Conservation (phyloP, 2,888 invertebrate species). For the Eupithecia vulgata region DNA sequence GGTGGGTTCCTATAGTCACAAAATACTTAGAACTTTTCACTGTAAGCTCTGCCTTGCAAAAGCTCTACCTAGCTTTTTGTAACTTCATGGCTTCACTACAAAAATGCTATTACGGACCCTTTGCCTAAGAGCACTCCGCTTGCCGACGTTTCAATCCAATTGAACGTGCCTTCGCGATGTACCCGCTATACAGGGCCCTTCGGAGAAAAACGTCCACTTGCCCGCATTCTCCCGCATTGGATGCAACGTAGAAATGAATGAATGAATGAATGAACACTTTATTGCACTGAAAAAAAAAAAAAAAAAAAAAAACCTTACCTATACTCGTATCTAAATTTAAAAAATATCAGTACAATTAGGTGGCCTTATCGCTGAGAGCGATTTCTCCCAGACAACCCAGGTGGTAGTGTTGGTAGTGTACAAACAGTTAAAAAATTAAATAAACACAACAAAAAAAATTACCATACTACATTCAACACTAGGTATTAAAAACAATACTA, state of each 20-base stretch:
- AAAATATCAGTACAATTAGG: no score
- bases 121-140: constrained; percentile 60
- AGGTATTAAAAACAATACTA: no score
- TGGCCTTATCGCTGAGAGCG: no score
- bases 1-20: background rate
- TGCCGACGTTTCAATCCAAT: constrained; percentile 74
- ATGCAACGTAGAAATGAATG: background rate
- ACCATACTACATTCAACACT: no score
- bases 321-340: no score
- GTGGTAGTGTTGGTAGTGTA: no score
- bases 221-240: background rate
- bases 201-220: background rate
- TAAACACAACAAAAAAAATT: no score
- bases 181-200: constrained; percentile 55
- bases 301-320: no score
- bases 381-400: no score
- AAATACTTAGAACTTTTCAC: background rate
- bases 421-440: no score
- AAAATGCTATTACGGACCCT: constrained; percentile 76
- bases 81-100: constrained; percentile 54
- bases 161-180: constrained; percentile 65
- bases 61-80: constrained; percentile 18
- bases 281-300: no score
- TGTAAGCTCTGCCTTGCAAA: background rate
- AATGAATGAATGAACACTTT: no score